phyloP scores from a whole-genome alignment of 2,113 vertebrate genomes.

The Actenoides lindsayi region DNA sequence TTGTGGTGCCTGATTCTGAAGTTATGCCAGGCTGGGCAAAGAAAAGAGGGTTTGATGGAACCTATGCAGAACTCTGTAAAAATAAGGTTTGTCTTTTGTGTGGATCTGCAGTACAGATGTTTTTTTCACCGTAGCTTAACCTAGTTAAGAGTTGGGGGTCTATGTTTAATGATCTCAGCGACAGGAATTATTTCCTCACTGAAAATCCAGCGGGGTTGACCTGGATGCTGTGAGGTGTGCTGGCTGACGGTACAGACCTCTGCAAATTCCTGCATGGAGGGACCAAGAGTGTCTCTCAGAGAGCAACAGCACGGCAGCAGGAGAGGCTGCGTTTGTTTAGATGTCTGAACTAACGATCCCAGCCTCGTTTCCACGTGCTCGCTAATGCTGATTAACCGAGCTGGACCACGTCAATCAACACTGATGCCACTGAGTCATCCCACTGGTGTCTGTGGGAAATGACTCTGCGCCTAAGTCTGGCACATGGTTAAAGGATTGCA shows the following conservation, averaged over 20 bases:
- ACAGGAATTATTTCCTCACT: background rate
- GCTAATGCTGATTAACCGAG: too few relatives aligned
- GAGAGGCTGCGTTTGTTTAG: too few relatives aligned
- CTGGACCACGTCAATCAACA: background rate
- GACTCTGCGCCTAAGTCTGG: background rate
- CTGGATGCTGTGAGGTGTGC: background rate
- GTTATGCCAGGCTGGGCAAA: slow-evolving; percentile 93
- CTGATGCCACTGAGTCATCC: background rate
- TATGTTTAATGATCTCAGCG: background rate
- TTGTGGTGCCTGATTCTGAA: slow-evolving; percentile 93
- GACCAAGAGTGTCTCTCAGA: background rate
- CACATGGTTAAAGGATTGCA: background rate
- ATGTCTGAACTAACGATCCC: background rate
- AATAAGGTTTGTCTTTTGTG: slow-evolving; percentile 78
- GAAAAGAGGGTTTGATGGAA: slow-evolving; percentile 90
- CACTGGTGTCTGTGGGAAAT: background rate
- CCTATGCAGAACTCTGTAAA: slow-evolving; percentile 86
- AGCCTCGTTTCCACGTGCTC: background rate
- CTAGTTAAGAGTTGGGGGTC: background rate
- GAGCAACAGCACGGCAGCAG: background rate
- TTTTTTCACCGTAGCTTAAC: background rate
- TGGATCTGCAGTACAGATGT: rapidly evolving
- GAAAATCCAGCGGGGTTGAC: background rate
- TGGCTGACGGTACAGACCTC: background rate
- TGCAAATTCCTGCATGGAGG: rapidly evolving